Percentiles rank a stretch among this genome's conserved stretches.
Evolutionary conservation across 2,888 invertebrate species (phyloP).

Genomic region (Rutpela maculata): DNA sequence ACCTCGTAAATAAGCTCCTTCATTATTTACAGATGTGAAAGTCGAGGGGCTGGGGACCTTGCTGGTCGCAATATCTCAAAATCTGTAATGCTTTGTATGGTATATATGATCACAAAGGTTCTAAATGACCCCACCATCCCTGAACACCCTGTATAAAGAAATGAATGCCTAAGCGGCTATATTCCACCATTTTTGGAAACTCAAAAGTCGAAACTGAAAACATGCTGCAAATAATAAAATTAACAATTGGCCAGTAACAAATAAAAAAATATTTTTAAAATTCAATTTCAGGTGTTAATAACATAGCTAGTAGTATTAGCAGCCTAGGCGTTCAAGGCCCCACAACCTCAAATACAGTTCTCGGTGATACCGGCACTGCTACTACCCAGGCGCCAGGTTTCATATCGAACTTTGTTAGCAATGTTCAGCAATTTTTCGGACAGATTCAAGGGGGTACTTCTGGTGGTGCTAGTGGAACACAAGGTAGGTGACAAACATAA

Average conservation of each 20-base stretch:
- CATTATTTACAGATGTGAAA: too few relatives aligned
- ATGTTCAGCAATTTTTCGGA: conserved; percentile 56
- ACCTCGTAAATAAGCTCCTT: too few relatives aligned
- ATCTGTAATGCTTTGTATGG: too few relatives aligned
- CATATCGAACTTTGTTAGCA: conserved; percentile 50
- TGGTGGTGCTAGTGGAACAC: conserved; percentile 44
- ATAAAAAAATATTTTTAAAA: conserved; percentile 10
- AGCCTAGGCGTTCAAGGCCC: conserved; percentile 48
- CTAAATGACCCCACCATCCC: too few relatives aligned
- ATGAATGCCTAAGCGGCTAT: too few relatives aligned
- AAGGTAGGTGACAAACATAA: conserved; percentile 48
- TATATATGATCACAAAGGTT: too few relatives aligned
- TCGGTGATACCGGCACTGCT: conserved; percentile 55
- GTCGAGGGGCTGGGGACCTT: too few relatives aligned
- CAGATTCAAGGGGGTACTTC: conserved; percentile 42
- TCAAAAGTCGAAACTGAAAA: too few relatives aligned
- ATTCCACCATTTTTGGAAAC: too few relatives aligned
- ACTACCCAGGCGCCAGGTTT: conserved; percentile 41
- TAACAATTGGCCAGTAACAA: neutral
- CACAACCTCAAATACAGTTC: conserved; percentile 53
- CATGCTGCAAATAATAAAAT: neutral
- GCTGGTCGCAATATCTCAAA: too few relatives aligned
- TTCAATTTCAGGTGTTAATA: conserved; percentile 56
- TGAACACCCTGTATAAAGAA: too few relatives aligned
- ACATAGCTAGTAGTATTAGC: conserved; percentile 53